Base-by-base conservation (phyloP, 1,140 invertebrate species). In the Maniola jurtina region DNA sequence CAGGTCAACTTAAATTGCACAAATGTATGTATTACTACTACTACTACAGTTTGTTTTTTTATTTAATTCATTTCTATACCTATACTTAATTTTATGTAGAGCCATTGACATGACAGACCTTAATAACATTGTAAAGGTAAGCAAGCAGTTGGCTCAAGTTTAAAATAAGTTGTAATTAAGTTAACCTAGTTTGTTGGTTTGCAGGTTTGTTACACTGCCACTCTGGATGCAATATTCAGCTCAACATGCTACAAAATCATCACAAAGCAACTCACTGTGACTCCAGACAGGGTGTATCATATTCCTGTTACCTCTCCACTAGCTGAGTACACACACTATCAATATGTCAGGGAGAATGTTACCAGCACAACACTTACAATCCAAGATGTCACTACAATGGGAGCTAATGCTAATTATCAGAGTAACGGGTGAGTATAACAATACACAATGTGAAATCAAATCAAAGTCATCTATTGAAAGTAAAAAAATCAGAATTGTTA, bases 151-250 rank as follows among this genome's bases (percentile, higher is more conserved):
- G 25, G 25, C 25, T 25, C 25, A 2, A 25, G 25, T 25, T 25
- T 6, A 40, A 40, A 13, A 13, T 45, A 11, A 11, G 5, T 45
- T 45, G 1, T 45, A n/a, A 5, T 13, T 36, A 6, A 13, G 0
- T 13, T 0, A 45, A 10, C 25, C 47, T 54, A 13, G 62, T 62
- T 47, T 72, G 16, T 65, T 40, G 59, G 48, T 40, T 69, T 73
- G 47, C 76, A 86, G 84, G 65, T 79, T 6, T 86, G 84, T 50
- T 71, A 82, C 10, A 64, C 66, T 36, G 75, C 64, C 16, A 42
- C 65, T 11, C 60, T 84, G 40, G 82, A 86, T 38, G 38, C 80
- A 38, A 73, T 86, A 66, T 86, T 83, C 61, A 72, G 64, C 42
- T 64, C 64, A 10, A 64, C 72, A 15, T 83, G 81, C 50, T 86